phyloP scores from a whole-genome alignment of 2,888 invertebrate genomes.

The Standfussiana lucernea region DNA sequence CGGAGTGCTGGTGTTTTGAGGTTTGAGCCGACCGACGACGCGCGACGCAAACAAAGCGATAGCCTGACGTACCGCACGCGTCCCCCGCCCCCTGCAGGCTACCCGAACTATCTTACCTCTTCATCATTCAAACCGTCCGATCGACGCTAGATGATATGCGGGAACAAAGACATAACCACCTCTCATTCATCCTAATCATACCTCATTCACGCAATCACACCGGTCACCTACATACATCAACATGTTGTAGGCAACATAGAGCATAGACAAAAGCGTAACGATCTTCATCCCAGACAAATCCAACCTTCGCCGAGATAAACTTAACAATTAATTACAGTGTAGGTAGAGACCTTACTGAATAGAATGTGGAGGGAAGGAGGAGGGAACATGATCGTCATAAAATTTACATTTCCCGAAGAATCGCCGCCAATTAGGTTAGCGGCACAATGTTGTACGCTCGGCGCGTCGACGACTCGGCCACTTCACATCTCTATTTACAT shows the following conservation, averaged over 20 bases:
- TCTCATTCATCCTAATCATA: conserved; percentile 42
- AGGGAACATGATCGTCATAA: conserved; percentile 78
- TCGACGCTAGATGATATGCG: conserved; percentile 41
- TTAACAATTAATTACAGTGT: conserved; percentile 64
- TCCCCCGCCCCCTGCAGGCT: conserved; percentile 25
- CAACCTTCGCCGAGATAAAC: conserved; percentile 42
- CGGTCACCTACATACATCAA: conserved; percentile 8
- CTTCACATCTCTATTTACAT: conserved; percentile 71
- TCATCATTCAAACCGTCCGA: conserved; percentile 57
- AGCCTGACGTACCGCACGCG: conserved; percentile 42
- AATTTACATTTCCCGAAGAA: conserved; percentile 85
- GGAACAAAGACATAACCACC: conserved; percentile 51
- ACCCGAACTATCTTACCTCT: conserved; percentile 50
- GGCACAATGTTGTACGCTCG: conserved; percentile 76
- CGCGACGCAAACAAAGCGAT: conserved; percentile 50
- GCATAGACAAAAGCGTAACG: conserved; percentile 33
- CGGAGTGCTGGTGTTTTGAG: conserved; percentile 44
- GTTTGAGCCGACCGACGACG: conserved; percentile 44
- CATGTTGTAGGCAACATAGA: conserved; percentile 13
- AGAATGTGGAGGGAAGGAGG: conserved; percentile 63
- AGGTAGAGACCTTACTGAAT: conserved; percentile 65
- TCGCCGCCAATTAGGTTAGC: conserved; percentile 88
- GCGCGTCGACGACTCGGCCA: conserved; percentile 60
- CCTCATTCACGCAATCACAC: conserved; percentile 21
- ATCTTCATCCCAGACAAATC: conserved; percentile 45